These are phyloP conservation scores for Diploptera punctata DNA, from an alignment of 2,888 invertebrate species.

Conservation along the genomic window DNA sequence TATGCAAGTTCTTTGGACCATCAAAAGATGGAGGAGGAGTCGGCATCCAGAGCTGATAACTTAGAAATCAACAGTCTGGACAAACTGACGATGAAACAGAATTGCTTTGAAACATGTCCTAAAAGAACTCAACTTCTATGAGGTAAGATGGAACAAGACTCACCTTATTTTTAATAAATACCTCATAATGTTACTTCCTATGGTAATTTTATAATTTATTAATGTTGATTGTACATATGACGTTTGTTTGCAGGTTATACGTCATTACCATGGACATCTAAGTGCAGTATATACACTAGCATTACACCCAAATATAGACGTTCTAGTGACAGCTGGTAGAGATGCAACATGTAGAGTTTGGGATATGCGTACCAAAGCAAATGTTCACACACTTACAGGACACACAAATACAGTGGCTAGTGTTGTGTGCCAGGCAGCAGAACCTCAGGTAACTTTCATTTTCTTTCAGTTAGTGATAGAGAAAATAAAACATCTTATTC, in stretches of 20 bases:
- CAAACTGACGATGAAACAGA: no score
- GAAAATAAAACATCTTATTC: no score
- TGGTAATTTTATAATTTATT: background rate
- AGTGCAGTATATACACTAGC: conserved; percentile 95
- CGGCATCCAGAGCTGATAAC: no score
- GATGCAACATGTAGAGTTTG: conserved; percentile 97
- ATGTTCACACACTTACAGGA: conserved; percentile 94
- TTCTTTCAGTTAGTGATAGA: no score
- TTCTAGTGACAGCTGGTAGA: conserved; percentile 91
- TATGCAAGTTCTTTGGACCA: no score
- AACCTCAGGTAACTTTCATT: conserved; percentile 97
- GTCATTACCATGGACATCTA: conserved; percentile 98
- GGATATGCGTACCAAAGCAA: conserved; percentile 99
- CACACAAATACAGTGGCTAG: conserved; percentile 98
- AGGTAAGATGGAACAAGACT: no score
- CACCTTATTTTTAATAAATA: no score
- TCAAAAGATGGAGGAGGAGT: no score
- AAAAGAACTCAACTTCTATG: no score
- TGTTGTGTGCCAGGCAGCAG: conserved; percentile 89
- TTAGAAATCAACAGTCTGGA: no score
- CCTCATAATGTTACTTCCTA: no score
- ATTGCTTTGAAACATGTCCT: no score
- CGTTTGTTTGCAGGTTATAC: conserved; percentile 70
- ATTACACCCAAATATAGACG: conserved; percentile 94
- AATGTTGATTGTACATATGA: background rate